phyloP scores from a whole-genome alignment of 2,888 invertebrate species.

The Malthinus seriepunctatus region DNA sequence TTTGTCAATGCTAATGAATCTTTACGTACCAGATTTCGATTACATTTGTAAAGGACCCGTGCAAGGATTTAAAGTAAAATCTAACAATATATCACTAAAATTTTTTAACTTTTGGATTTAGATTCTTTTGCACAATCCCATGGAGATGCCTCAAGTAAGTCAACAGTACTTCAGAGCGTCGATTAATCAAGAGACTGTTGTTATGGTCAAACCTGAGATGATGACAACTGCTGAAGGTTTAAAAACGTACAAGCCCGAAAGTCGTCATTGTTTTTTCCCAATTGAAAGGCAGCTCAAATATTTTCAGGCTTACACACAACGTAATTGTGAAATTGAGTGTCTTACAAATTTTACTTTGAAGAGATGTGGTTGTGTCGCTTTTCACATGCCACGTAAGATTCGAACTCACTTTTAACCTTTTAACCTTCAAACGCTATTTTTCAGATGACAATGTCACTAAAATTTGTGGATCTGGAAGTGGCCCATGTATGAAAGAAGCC shows the following conservation, averaged over 20 bases:
- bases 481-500: slow-evolving; percentile 59
- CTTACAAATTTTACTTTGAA: slow-evolving; percentile 67
- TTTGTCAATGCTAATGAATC: slow-evolving; percentile 63
- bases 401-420: background rate
- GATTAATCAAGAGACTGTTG: slow-evolving; percentile 70
- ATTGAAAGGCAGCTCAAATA: slow-evolving; percentile 66
- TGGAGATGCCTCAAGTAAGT: slow-evolving; percentile 68
- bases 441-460: slow-evolving; percentile 59
- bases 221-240: slow-evolving; percentile 73
- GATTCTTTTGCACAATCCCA: slow-evolving; percentile 71
- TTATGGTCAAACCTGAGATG: slow-evolving; percentile 74
- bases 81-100: background rate
- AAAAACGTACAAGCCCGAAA: slow-evolving; percentile 64
- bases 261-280: slow-evolving; percentile 72
- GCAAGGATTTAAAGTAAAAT: slow-evolving; percentile 71
- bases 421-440: slow-evolving; percentile 39
- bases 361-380: slow-evolving; percentile 70
- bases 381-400: slow-evolving; percentile 69
- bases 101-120: slow-evolving; percentile 39
- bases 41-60: slow-evolving; percentile 73
- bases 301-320: slow-evolving; percentile 72
- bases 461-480: slow-evolving; percentile 63
- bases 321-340: slow-evolving; percentile 75
- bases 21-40: slow-evolving; percentile 65
- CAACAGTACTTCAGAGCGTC: slow-evolving; percentile 74